These are phyloP conservation scores for Hypselothyrea guttata DNA, from an alignment of 2,888 invertebrate species.

Conservation along the genomic window DNA sequence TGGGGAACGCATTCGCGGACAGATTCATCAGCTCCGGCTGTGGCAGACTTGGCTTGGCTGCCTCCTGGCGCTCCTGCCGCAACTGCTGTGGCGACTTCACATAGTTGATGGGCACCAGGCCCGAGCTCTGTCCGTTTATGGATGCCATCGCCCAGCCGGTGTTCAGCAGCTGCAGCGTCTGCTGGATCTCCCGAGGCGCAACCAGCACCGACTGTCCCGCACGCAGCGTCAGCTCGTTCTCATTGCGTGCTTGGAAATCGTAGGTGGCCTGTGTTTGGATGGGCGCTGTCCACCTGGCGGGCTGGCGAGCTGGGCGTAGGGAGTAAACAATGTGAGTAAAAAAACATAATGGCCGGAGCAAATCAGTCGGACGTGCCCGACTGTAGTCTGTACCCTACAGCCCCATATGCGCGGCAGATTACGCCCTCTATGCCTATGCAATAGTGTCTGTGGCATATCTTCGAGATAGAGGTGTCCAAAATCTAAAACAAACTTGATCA, in stretches of 20 bases:
- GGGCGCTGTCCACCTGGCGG: constrained; percentile 87
- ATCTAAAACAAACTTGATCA: neutral
- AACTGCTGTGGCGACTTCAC: constrained; percentile 79
- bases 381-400: no score
- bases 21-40: constrained; percentile 71
- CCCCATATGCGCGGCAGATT: no score
- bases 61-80: constrained; percentile 60
- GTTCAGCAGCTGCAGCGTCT: constrained; percentile 85
- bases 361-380: no score
- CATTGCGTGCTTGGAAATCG: constrained; percentile 88
- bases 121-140: constrained; percentile 84
- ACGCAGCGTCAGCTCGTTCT: constrained; percentile 90
- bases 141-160: constrained; percentile 88
- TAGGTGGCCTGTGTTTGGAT: constrained; percentile 87
- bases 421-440: no score
- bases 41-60: constrained; percentile 22
- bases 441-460: no score
- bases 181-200: constrained; percentile 93
- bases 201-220: constrained; percentile 90
- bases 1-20: constrained; percentile 67
- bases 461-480: no score
- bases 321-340: neutral
- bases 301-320: constrained; percentile 84
- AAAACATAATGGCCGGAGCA: no score
- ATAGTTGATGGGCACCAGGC: constrained; percentile 87